Percentiles rank a stretch among this genome's conserved stretches.
phyloP scores from a whole-genome alignment of 2,888 invertebrate genomes.

The Idaea biselata region DNA sequence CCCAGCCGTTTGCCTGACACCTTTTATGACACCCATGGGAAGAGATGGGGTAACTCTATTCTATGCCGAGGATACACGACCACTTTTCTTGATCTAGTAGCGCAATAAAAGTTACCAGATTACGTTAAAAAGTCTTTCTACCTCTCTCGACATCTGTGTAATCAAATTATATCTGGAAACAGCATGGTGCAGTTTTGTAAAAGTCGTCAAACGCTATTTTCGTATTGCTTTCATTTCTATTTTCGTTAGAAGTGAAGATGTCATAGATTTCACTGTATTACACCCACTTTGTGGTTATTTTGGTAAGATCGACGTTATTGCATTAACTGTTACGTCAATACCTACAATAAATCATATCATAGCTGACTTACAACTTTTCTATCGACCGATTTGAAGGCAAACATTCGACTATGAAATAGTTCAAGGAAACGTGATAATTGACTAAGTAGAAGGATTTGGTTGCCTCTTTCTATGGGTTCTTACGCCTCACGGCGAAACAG shows the following conservation, averaged over 20 bases:
- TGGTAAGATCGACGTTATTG: constrained; percentile 1
- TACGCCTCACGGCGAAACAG: too few relatives aligned
- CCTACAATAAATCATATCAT: constrained; percentile 32
- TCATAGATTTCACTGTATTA: not conserved
- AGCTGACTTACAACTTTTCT: constrained; percentile 15
- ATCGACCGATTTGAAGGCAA: not conserved
- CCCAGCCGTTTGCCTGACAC: too few relatives aligned
- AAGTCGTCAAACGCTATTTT: not conserved
- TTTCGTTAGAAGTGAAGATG: not conserved
- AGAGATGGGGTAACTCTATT: too few relatives aligned
- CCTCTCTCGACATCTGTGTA: not conserved
- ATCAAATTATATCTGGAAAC: not conserved
- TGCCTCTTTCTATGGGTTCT: too few relatives aligned
- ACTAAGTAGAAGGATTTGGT: too few relatives aligned
- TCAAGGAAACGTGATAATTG: too few relatives aligned
- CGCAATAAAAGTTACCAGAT: not conserved
- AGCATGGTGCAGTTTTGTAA: not conserved
- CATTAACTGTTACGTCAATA: not conserved
- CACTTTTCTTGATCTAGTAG: not conserved
- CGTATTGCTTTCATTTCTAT: not conserved
- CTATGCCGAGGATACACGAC: too few relatives aligned
- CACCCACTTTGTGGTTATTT: constrained; percentile 1
- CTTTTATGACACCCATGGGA: too few relatives aligned
- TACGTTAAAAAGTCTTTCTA: not conserved
- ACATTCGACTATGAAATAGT: not conserved